Base-by-base conservation (phyloP, 2,888 invertebrate genomes). In the Clostera curtula region DNA sequence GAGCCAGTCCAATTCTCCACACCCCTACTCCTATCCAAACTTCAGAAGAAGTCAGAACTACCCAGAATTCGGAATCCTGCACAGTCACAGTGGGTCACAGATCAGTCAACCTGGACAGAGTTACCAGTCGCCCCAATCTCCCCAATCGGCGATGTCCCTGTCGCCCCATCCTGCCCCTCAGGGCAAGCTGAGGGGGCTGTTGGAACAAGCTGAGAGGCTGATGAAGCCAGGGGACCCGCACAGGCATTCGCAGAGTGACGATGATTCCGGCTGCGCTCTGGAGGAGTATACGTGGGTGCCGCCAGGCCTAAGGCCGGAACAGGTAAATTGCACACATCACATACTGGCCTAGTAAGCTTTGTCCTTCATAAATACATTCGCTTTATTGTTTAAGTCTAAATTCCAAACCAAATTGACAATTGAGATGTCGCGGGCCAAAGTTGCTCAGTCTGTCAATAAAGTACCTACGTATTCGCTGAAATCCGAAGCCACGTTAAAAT, bases 241-340 rank as follows among this genome's bases (percentile, higher is more conserved):
- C 60, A 76, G 94, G 36, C 93, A 94, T 59, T 94, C 95, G 24
- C 96, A 96, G 69, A 96, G 95, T 39, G 98, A 98, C 69, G 97
- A 98, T 67, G 98, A 98, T 77, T 96, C 96, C 28, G 98, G 98
- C 5, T 98, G 98, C 70, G 97, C 97, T 11, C 82, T 98, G 42
- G 98, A 98, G 70, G 98, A 98, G 74, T 98, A 97, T 74, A 96
- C 97, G 2, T 98, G 98, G 98, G 95, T 98, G 38, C 98, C 98
- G 18, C 95, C 96, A 2, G 97, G 97, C 37, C 85, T 98, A 8
- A 89, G 97, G 66, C 97, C 98, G 1, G 97, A 98, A 82, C 97
- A 97, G 91, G 98, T 98, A 71, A 77, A 82, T 13, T 5, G 5
- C 9, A 1, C 17, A 5, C 3, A 11, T 11, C 10, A 11, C 12